Conservation (phyloP, 2,888 invertebrate genomes). For the Spilosoma lubricipeda region DNA sequence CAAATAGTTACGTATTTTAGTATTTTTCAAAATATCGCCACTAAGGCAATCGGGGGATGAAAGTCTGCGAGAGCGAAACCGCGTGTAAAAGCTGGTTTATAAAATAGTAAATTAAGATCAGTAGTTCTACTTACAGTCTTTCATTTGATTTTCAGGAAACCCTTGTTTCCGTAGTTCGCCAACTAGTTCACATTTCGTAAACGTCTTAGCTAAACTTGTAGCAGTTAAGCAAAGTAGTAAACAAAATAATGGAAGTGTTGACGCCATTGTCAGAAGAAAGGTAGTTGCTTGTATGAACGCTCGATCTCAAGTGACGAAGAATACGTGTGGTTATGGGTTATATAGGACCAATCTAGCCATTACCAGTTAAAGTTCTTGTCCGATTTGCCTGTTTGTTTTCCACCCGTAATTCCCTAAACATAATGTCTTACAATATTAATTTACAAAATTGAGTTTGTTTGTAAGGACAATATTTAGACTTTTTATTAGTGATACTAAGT, state of each 20-base stretch:
- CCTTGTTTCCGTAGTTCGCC: slow-evolving; percentile 60
- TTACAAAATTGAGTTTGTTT: too few species aligned
- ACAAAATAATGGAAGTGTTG: not conserved
- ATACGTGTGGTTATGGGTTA: not conserved
- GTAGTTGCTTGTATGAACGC: not conserved
- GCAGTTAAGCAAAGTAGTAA: slow-evolving; percentile 40
- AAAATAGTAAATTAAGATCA: not conserved
- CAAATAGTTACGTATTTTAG: too few species aligned
- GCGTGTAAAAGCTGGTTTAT: too few species aligned
- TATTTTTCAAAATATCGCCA: too few species aligned
- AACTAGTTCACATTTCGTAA: slow-evolving; percentile 61
- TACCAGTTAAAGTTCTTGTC: not conserved
- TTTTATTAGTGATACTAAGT: too few species aligned
- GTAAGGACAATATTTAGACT: too few species aligned
- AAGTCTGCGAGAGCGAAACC: too few species aligned
- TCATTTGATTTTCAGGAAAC: slow-evolving; percentile 59
- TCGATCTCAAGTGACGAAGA: not conserved
- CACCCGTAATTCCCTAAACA: slow-evolving; percentile 1
- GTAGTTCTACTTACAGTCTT: slow-evolving; percentile 32
- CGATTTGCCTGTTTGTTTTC: slow-evolving; percentile 3
- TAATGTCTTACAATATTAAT: not conserved
- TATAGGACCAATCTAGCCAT: slow-evolving; percentile 8
- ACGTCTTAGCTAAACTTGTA: slow-evolving; percentile 43
- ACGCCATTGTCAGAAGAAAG: not conserved
- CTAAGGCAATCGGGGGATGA: too few species aligned